These are phyloP conservation scores for Cynodonichthys magdalenae DNA, from an alignment of 2,797 vertebrate species.

Conservation along the genomic window DNA sequence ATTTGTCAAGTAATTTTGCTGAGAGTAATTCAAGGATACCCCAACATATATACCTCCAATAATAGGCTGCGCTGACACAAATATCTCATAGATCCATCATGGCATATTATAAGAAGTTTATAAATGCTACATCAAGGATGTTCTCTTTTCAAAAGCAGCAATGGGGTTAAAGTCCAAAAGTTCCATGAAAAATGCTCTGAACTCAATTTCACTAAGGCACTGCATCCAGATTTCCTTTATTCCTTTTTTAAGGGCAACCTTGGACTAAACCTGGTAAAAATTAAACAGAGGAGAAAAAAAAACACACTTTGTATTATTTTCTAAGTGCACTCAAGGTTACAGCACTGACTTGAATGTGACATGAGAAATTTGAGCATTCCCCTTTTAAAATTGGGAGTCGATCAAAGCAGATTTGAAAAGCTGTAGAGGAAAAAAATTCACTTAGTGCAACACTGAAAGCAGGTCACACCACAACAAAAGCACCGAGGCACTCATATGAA, in stretches of 20 bases:
- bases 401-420: slow-evolving; percentile 67
- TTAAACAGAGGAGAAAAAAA: slow-evolving; percentile 23
- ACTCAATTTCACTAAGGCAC: slow-evolving; percentile 68
- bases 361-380: slow-evolving; percentile 61
- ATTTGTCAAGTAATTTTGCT: slow-evolving; percentile 50
- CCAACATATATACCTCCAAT: slow-evolving; percentile 62
- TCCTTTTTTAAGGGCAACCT: slow-evolving; percentile 60
- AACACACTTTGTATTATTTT: slow-evolving; percentile 66
- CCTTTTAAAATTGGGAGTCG: slow-evolving; percentile 56
- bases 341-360: slow-evolving; percentile 61
- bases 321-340: slow-evolving; percentile 68
- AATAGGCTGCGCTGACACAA: slow-evolving; percentile 64
- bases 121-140: slow-evolving; percentile 72
- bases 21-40: slow-evolving; percentile 65
- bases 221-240: slow-evolving; percentile 56
- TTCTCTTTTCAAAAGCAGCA: slow-evolving; percentile 69
- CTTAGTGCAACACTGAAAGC: slow-evolving; percentile 67
- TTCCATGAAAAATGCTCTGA: slow-evolving; percentile 71
- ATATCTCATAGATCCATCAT: slow-evolving; percentile 55
- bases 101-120: slow-evolving; percentile 68
- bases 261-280: slow-evolving; percentile 64
- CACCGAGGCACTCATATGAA: slow-evolving; percentile 59
- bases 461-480: slow-evolving; percentile 73
- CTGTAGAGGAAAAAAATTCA: slow-evolving; percentile 49
- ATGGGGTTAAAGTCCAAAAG: slow-evolving; percentile 70